Conservation (phyloP, 2,888 invertebrate species). For the Epinotia brunnichana region DNA sequence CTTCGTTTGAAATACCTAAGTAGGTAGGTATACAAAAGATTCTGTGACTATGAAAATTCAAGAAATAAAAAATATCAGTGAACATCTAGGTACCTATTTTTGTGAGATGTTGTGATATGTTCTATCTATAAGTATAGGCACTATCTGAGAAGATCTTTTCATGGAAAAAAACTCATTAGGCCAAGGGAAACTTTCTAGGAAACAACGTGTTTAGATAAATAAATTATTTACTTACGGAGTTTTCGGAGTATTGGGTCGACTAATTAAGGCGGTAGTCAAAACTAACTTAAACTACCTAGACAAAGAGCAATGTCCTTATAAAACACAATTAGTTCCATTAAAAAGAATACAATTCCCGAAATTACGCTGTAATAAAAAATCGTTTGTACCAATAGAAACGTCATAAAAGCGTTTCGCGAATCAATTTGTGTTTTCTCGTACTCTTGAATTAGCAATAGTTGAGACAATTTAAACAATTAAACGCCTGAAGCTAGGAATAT, state of each 20-base stretch:
- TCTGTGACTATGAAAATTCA: no score
- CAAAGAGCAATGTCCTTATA: constrained; percentile 36
- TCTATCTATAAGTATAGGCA: no score
- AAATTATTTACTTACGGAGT: no score
- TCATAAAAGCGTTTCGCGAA: constrained; percentile 30
- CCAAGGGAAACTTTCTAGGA: no score
- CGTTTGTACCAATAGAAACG: constrained; percentile 28
- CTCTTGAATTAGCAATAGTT: constrained; percentile 1
- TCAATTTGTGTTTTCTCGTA: background rate
- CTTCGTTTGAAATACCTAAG: no score
- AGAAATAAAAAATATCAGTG: no score
- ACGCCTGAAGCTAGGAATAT: constrained; percentile 1
- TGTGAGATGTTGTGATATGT: no score
- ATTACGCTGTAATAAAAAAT: constrained; percentile 28
- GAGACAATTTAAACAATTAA: constrained; percentile 29
- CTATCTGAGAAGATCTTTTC: no score
- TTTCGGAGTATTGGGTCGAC: background rate
- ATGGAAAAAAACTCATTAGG: no score
- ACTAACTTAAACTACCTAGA: constrained; percentile 10
- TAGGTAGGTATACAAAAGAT: no score
- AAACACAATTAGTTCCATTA: constrained; percentile 37
- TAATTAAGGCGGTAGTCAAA: background rate
- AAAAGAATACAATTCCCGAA: constrained; percentile 8
- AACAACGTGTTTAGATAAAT: no score
- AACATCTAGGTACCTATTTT: no score